A percentile compares a stretch with the other conserved stretches of the same genome.
Conservation (phyloP, 2,888 invertebrate genomes). For the Prosopocoilus inquinatus region DNA sequence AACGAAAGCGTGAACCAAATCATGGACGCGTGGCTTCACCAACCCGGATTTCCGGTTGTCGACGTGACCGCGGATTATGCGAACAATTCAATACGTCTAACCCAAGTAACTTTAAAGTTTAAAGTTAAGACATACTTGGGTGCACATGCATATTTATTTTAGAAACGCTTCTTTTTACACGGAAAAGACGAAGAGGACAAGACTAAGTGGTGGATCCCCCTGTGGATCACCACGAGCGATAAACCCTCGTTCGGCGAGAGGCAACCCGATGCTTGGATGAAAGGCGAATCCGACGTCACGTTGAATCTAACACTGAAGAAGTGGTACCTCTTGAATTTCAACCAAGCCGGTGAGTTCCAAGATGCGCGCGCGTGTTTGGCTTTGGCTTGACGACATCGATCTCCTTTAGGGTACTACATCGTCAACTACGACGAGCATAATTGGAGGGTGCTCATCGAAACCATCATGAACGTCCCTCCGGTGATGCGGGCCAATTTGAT, state of each 20-base stretch:
- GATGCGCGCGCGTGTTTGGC: neutral
- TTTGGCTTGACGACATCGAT: no score
- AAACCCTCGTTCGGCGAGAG: constrained; percentile 44
- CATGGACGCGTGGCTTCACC: constrained; percentile 68
- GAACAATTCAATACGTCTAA: constrained; percentile 43
- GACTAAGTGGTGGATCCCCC: constrained; percentile 53
- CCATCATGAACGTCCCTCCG: constrained; percentile 57
- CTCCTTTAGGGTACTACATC: constrained; percentile 61
- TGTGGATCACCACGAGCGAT: constrained; percentile 50
- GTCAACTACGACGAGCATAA: constrained; percentile 65
- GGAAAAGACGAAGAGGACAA: neutral
- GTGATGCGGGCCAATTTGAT: constrained; percentile 67
- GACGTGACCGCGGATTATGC: constrained; percentile 53
- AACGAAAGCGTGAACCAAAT: constrained; percentile 56
- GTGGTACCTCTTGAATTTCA: constrained; percentile 65
- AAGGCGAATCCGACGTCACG: constrained; percentile 43
- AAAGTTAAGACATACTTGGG: neutral
- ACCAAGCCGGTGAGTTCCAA: constrained; percentile 59
- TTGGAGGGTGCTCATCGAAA: constrained; percentile 57
- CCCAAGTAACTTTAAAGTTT: constrained; percentile 47
- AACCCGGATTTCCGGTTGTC: constrained; percentile 68
- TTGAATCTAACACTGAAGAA: constrained; percentile 33
- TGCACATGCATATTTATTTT: constrained; percentile 14
- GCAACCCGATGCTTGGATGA: constrained; percentile 54
- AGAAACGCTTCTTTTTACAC: constrained; percentile 43